These are phyloP conservation scores for Platynereis dumerilii DNA, from an alignment of 2,888 invertebrate species.

Conservation along the genomic window DNA sequence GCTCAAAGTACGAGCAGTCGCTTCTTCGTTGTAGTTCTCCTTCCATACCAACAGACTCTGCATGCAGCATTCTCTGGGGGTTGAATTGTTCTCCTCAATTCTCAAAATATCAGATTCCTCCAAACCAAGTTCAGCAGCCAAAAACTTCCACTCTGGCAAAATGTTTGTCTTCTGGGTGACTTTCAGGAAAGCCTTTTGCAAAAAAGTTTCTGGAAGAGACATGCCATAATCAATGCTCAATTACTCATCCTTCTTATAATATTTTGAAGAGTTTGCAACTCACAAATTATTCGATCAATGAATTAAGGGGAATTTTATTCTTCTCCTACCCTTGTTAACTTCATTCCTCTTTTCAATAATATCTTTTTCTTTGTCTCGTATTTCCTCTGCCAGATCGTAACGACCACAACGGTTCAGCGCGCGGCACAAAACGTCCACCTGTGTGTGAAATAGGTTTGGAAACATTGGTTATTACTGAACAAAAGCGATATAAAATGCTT, in stretches of 20 bases:
- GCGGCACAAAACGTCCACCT: constrained; percentile 51
- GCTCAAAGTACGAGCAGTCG: constrained; percentile 6
- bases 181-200: constrained; percentile 49
- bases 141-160: constrained; percentile 44
- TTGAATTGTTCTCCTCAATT: constrained; percentile 42
- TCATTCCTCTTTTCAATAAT: constrained; percentile 40
- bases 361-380: constrained; percentile 45
- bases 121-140: constrained; percentile 46
- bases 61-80: constrained; percentile 47
- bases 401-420: constrained; percentile 46
- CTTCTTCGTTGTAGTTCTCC: constrained; percentile 35
- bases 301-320: no score
- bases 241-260: no score
- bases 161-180: constrained; percentile 46
- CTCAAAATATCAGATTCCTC: constrained; percentile 41
- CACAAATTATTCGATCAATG: no score
- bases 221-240: no score
- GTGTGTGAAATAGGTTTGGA: no score
- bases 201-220: constrained; percentile 40
- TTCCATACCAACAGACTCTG: constrained; percentile 47
- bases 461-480: neutral
- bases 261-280: no score
- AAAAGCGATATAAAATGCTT: neutral
- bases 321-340: constrained; percentile 43
- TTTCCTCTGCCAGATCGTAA: constrained; percentile 47